Evolutionary conservation across 2,888 invertebrate genomes (phyloP).

Genomic region (Strigamia transsilvanica): DNA sequence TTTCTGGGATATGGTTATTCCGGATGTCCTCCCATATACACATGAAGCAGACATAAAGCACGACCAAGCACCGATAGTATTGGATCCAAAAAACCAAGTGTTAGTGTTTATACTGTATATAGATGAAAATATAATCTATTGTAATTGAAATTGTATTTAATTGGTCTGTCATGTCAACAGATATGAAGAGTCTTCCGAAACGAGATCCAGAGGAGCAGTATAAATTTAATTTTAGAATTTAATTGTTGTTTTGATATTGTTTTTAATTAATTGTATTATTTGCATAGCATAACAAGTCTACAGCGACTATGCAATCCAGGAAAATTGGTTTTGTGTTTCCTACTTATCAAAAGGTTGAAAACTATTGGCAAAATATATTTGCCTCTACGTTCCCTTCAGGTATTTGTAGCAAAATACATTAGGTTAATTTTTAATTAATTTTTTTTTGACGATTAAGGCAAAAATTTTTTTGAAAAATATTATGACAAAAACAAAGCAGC

Average conservation of each 20-base stretch:
- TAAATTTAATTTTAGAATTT: no score
- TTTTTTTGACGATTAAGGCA: no score
- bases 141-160: neutral
- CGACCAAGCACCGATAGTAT: neutral
- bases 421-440: no score
- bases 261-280: neutral
- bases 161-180: neutral
- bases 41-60: neutral
- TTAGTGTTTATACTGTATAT: no score
- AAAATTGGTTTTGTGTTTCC: neutral
- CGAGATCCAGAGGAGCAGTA: no score
- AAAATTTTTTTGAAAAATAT: no score
- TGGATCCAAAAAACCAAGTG: neutral
- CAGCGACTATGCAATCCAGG: neutral
- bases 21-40: constrained; percentile 65
- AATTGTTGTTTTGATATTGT: no score
- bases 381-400: no score
- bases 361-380: neutral
- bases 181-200: neutral
- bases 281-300: neutral
- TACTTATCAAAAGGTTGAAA: neutral
- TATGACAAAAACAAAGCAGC: no score
- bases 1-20: constrained; percentile 86
- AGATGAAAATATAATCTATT: neutral
- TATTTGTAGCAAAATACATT: no score